Base-by-base conservation (phyloP, 2,797 vertebrate species). In the Macrochelys suwanniensis region DNA sequence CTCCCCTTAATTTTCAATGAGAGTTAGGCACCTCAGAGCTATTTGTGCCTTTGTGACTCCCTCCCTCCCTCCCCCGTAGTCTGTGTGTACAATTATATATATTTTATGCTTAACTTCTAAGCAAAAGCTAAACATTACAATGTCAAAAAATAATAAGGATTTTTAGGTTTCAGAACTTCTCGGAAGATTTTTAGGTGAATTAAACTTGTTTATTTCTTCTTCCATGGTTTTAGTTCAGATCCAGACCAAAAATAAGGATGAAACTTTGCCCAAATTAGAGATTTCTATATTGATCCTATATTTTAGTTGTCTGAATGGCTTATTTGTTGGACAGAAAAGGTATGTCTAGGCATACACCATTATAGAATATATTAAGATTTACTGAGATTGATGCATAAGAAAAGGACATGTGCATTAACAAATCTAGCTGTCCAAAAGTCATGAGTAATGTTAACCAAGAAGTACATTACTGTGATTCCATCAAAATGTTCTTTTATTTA, bases 401-500 rank as follows among this genome's bases (percentile, higher is more conserved):
- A 97, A 98, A 98, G 97, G 95, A 97, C 92, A 96, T 92, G 91
- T 2, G 0, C 76, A 93, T 97, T 97, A 97, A 96, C 97, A 97
- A 97, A 95, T 90, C 95, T 95, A 94, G 94, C 97, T 95, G 95
- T 93, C 97, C 86, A 2, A 96, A 98, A 98, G 96, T 97, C 98
- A 96, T 91, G 89, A 96, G 93, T 98, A 96, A 97, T 96, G 96
- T 96, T 98, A 97, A 98, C 97, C 92, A 95, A 97, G 97, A 92
- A 90, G 95, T 96, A 97, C 95, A 93, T 96, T 92, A 95, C 96
- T 74, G 91, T 89, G 97, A 98, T 98, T 98, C 97, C 95, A 98
- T 98, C 98, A 98, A 96, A 97, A 97, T 98, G 96, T 96, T 96
- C 97, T 97, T 97, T 97, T 98, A 98, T 98, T 98, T 98, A 98